Percentiles rank a stretch among this genome's conserved stretches.
phyloP scores from a whole-genome alignment of 2,797 vertebrate species.

The Phyllotis vaccarum region DNA sequence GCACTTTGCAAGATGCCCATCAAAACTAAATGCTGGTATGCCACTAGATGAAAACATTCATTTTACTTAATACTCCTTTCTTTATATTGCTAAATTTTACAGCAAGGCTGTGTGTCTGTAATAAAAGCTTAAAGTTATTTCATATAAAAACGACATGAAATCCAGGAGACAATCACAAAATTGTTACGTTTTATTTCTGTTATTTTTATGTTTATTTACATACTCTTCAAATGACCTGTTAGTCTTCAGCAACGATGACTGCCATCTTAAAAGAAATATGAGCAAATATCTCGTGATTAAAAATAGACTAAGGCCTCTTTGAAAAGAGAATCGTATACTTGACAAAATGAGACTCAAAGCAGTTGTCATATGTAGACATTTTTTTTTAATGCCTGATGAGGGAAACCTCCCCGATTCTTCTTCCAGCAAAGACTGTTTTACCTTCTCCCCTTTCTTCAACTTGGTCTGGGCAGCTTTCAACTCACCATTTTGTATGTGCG shows the following conservation, averaged over 20 bases:
- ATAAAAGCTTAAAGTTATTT: not conserved
- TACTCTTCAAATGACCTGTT: slow-evolving; percentile 37
- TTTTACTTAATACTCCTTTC: slow-evolving; percentile 30
- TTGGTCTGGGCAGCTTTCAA: slow-evolving; percentile 51
- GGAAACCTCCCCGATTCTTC: not conserved
- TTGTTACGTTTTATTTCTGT: slow-evolving; percentile 21
- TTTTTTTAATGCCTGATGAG: not conserved
- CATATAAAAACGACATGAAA: slow-evolving; percentile 55
- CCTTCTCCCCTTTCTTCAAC: slow-evolving; percentile 34
- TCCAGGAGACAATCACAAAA: slow-evolving; percentile 23
- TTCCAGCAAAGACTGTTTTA: not conserved
- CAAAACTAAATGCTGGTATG: not conserved
- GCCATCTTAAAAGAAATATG: slow-evolving; percentile 63
- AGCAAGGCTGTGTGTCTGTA: slow-evolving; percentile 12
- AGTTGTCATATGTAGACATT: not conserved
- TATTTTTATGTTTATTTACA: slow-evolving; percentile 49
- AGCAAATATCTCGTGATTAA: slow-evolving; percentile 19
- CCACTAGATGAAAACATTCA: not conserved
- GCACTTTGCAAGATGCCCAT: not conserved
- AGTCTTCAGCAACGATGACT: slow-evolving; percentile 65
- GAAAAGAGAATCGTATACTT: slow-evolving; percentile 7
- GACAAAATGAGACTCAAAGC: not conserved
- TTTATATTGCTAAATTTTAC: slow-evolving; percentile 26
- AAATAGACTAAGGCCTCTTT: slow-evolving; percentile 18
- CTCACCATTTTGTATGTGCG: slow-evolving; percentile 78